A percentile compares a stretch with the other conserved stretches of the same genome.
phyloP scores from a whole-genome alignment of 2,888 invertebrate species.

The Lycia hirtaria region DNA sequence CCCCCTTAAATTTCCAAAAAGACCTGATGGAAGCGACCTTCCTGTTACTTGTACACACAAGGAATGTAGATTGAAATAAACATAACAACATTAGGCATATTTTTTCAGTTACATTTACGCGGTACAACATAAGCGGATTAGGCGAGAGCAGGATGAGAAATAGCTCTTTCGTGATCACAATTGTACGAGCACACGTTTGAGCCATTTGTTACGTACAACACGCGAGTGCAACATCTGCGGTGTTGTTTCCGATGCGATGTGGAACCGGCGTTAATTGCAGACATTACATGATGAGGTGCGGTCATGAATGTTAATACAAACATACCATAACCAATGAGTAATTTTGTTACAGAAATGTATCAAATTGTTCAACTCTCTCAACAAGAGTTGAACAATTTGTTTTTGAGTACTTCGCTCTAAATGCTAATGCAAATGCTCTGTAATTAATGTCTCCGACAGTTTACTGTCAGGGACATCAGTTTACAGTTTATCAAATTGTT shows the following conservation, averaged over 20 bases:
- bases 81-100: conserved; percentile 2
- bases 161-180: conserved; percentile 3
- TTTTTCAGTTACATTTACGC: conserved; percentile 3
- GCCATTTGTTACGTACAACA: conserved; percentile 10
- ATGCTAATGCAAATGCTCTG: too few relatives aligned
- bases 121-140: conserved; percentile 14
- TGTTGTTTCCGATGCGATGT: neutral
- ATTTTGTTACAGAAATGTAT: too few relatives aligned
- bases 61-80: neutral
- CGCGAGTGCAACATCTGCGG: conserved; percentile 1
- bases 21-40: too few relatives aligned
- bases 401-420: too few relatives aligned
- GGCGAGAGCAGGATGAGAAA: conserved; percentile 6
- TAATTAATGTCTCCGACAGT: too few relatives aligned
- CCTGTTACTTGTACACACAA: too few relatives aligned
- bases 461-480: too few relatives aligned
- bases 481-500: too few relatives aligned
- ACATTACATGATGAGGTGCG: neutral
- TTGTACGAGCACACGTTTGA: conserved; percentile 6
- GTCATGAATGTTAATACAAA: neutral
- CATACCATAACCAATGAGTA: too few relatives aligned
- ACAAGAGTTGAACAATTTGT: too few relatives aligned
- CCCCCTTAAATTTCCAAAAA: too few relatives aligned
- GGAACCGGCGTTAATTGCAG: neutral
- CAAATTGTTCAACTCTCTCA: too few relatives aligned